These are phyloP conservation scores for Hydractinia echinata DNA, from an alignment of 30 jellyfish, hydroid and myxozoan species.

Conservation along the genomic window DNA sequence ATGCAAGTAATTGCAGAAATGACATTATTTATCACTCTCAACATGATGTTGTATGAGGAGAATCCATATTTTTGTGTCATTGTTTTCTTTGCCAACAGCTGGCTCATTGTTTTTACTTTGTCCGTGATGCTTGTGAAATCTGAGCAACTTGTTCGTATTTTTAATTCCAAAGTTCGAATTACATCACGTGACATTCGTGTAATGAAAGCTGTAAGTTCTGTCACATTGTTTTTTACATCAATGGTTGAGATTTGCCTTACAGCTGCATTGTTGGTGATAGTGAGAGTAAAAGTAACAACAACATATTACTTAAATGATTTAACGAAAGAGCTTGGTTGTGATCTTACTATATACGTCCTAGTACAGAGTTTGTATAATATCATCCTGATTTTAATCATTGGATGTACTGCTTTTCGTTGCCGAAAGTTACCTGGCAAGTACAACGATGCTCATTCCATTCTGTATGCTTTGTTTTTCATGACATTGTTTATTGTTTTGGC, in stretches of 20 bases:
- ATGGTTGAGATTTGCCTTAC: not conserved
- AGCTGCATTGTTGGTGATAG: not conserved
- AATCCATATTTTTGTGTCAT: not conserved
- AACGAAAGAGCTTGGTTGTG: slow-evolving; percentile 6
- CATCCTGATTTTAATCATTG: not conserved
- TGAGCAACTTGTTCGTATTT: not conserved
- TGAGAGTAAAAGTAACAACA: not conserved
- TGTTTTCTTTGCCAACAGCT: not conserved
- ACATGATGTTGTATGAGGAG: not conserved
- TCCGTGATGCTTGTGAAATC: not conserved
- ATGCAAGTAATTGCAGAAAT: not conserved
- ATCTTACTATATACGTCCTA: not conserved
- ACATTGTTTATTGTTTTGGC: not conserved
- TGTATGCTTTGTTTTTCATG: not conserved
- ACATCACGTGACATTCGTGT: not conserved
- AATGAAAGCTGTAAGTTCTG: not conserved
- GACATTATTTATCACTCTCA: not conserved
- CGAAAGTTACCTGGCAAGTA: slow-evolving; percentile 3
- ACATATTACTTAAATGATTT: not conserved
- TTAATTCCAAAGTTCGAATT: slow-evolving; percentile 5
- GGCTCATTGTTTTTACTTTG: not conserved
- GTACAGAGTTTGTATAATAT: not conserved
- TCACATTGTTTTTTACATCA: not conserved
- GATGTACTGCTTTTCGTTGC: not conserved
- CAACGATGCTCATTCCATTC: slow-evolving; percentile 8